These are phyloP conservation scores for Stomatorhinus ivindoensis DNA, from an alignment of 2,113 vertebrate species.

Conservation along the genomic window DNA sequence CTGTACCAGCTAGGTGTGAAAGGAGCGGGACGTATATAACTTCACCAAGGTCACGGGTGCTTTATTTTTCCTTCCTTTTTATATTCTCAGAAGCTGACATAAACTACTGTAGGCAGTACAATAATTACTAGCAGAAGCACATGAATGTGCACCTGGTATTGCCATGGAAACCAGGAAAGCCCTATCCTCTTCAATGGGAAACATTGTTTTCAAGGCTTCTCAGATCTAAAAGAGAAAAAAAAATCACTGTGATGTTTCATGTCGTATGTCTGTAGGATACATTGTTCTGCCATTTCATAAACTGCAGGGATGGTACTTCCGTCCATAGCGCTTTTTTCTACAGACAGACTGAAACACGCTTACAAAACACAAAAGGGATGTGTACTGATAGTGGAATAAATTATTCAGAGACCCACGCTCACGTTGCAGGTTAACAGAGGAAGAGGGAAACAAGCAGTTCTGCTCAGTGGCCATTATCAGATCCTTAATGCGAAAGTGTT, in stretches of 20 bases:
- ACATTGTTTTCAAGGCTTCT: not conserved
- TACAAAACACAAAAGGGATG: not conserved
- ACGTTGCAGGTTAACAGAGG: not conserved
- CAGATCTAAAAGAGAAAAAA: not conserved
- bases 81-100: not conserved
- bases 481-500: not conserved
- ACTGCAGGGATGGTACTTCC: not conserved
- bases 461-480: not conserved
- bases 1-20: not conserved
- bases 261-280: not conserved
- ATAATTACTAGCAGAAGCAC: constrained; percentile 19
- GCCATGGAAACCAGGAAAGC: constrained; percentile 34
- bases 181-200: not conserved
- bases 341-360: not conserved
- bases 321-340: not conserved
- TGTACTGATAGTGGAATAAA: not conserved
- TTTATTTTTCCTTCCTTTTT: not conserved
- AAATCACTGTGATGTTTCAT: not conserved
- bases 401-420: not conserved
- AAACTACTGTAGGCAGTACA: constrained; percentile 19
- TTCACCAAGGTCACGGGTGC: not conserved
- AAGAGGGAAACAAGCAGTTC: not conserved
- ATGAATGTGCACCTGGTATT: constrained; percentile 32
- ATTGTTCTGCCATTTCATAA: not conserved
- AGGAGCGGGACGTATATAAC: not conserved